These are phyloP conservation scores for Heliocidaris erythrogramma DNA, from an alignment of 35 echinoderm and acorn worm species.

Conservation along the genomic window DNA sequence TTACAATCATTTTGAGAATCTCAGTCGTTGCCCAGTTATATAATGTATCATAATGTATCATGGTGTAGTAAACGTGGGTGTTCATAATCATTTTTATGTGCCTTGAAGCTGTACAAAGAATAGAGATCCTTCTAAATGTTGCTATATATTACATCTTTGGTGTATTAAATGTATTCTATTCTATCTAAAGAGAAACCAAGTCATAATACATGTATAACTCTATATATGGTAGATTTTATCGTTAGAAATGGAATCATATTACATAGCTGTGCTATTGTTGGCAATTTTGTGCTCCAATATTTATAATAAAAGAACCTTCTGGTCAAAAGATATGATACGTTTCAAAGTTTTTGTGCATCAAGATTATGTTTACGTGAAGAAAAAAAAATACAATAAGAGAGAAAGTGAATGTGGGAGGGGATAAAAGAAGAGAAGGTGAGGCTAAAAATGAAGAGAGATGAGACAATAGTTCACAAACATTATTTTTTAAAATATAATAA, in stretches of 20 bases:
- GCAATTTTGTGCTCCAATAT: constrained; percentile 39
- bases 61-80: not conserved
- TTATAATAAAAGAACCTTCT: constrained; percentile 32
- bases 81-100: constrained; percentile 31
- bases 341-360: not conserved
- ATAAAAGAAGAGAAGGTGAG: not conserved
- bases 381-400: too few species aligned
- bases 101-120: constrained; percentile 31
- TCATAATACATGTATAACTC: not conserved
- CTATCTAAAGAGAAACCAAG: not conserved
- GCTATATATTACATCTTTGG: not conserved
- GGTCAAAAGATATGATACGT: not conserved
- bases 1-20: not conserved
- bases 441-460: too few species aligned
- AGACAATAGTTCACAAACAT: too few species aligned
- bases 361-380: too few species aligned
- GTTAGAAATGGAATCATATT: not conserved
- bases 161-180: not conserved
- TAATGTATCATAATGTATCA: not conserved
- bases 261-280: constrained; percentile 33
- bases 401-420: too few species aligned
- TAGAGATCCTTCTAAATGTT: not conserved
- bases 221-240: not conserved
- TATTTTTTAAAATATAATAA: too few species aligned
- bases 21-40: not conserved